Base-by-base conservation (phyloP, 2,113 vertebrate genomes). In the Anoplopoma fimbria region DNA sequence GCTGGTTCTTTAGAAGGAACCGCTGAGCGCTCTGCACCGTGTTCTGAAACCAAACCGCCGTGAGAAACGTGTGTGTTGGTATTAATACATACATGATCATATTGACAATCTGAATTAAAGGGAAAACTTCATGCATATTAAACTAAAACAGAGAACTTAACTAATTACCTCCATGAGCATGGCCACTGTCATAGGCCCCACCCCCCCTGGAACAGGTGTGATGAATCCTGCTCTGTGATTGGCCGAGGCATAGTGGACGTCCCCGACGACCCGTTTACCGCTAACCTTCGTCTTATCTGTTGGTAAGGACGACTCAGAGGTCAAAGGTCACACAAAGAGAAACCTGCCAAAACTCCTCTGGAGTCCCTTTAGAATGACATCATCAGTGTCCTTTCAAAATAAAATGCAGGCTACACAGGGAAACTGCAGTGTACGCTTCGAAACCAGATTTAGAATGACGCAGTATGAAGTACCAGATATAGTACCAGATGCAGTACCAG, bases 181-280 rank as follows among this genome's bases (percentile, higher is more conserved):
- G n/a, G 97, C 98, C 49, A 99, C 98, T 0, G 98, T 99, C 98
- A 99, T 99, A 2, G 98, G 98, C 62, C 98, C 98, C 15, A 99
- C 98, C 0, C 98, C 98, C 4, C 98, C 98, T 2, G 98, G 98
- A 29, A 99, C 98, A 0, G 98, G 98, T 1, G 98, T 99, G 88
- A 99, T 97, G 86, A 94, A 98, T 17, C 94, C 93, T 0, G 98
- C 98, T 65, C 89, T 96, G 85, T 97, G 95, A 89, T 95, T 96
- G 84, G 97, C 97, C 27, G 97, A 95, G 1, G 17, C 15, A 34
- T 97, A 99, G 0, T 96, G 97, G 76, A 99, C 97, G 9, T 99
- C 98, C 36, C 98, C 98, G 4, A 99, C 97, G 31, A 99, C 93
- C 15, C 96, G 95, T 70, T 92, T 97, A 15, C 97, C 96, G 40